Base-by-base conservation (phyloP, 2,797 vertebrate species). In the Masticophis lateralis region DNA sequence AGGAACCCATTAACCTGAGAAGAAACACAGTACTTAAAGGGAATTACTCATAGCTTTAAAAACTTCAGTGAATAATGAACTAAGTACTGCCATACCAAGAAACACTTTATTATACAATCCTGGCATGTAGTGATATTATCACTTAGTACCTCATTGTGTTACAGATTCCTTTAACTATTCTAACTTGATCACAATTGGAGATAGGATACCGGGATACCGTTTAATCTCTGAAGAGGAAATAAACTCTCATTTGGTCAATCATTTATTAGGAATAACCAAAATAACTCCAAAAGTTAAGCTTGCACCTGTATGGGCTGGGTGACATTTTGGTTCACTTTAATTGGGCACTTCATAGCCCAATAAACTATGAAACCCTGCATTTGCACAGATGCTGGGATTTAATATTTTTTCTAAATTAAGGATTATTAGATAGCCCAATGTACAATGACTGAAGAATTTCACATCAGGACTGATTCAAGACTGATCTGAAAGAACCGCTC, bases 1-100 rank as follows among this genome's bases (percentile, higher is more conserved):
- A 91, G 87, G 87, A 93, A 63, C 59, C 90, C 57, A 93, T 89
- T 93, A 93, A 91, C 43, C 87, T 66, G 87, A 87, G 56, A 51
- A 86, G 87, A 93, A 91, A 91, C 87, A 89, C 27, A 86, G 63
- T 22, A 47, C 63, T 93, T 74, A 91, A 88, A 55, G 22, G 20
- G 37, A 66, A 93, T 83, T 14, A 20, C 47, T 91, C 90, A 88
- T 88, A 89, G 22, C n/a, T 60, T 89, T n/a, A 88, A 51, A 79
- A 89, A 27, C 51, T 51, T 47, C 28, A 61, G 57, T 89, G 59
- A 89, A 90, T 90, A 91, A 91, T 91, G 87, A 93, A 91, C 89
- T 60, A 93, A 93, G 37, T 63, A 74, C 53, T 28, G 10, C 86
- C 86, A 32, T 86, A 37, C 32, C 47, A 63, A 57, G 61, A 91